Evolutionary conservation across 1,140 invertebrate genomes (phyloP), one percentile per base, ranked within the genome.

Genomic region (Polypedilum pembai): DNA sequence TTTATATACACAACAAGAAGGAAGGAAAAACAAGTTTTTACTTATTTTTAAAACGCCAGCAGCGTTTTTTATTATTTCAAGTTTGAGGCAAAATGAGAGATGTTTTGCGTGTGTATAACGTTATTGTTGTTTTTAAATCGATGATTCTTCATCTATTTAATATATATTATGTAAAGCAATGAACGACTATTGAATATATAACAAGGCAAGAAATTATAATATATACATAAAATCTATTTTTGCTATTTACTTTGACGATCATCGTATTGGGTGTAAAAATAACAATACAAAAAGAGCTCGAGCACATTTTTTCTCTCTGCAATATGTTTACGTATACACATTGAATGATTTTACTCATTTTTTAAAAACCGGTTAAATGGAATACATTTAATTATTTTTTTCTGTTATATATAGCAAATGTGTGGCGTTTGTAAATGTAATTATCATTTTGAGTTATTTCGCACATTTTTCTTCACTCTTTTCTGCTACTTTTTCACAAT

Each of bases 21-120:
- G 5, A 33, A 33, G 24, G 24, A 33, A 33, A 33, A 33, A 33
- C 24, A 33, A 33, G 24, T 33, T 33, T 12, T 56, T 56, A 45
- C 41, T 56, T 56, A 56, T 56, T 56, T 56, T 56, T 56, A 56
- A 56, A 56, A 56, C 45, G 45, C 45, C 45, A 56, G 45, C 45
- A 56, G 45, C 10, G 45, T 56, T n/a, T 56, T 56, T 56, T 56
- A 56, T 56, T 56, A 33, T 56, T 56, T 56, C 45, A 56, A 56
- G 45, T 56, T 56, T 56, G 45, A 56, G 45, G 45, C 45, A 56
- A 56, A 56, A 15, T 15, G 45, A 56, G 45, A 56, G 45, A 12
- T 15, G 45, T n/a, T 12, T 56, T 56, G 45, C 45, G 45, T 56
- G 45, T 56, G 12, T 56, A 56, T 56, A 56, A 56, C 45, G 45